Evolutionary conservation across 2,888 invertebrate species (phyloP).

Genomic region (Sesamia inferens): DNA sequence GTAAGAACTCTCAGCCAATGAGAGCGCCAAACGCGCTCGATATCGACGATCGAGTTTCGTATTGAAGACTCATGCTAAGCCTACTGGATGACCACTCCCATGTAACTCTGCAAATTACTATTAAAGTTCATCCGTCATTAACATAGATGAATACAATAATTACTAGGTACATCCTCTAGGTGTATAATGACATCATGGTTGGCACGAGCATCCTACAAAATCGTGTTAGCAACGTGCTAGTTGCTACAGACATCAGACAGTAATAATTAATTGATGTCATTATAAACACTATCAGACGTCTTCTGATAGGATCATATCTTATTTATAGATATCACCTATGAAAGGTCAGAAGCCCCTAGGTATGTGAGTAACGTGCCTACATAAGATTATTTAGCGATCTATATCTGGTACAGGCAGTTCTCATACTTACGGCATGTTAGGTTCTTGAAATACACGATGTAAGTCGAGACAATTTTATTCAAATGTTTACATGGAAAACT

Average conservation of each 20-base stretch:
- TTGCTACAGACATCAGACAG: slow-evolving; percentile 5
- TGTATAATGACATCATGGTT: neutral
- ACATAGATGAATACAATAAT: neutral
- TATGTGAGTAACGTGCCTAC: neutral
- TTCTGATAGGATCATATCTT: slow-evolving; percentile 11
- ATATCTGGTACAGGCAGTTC: too few species aligned
- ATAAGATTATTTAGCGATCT: neutral
- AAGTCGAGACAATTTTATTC: too few species aligned
- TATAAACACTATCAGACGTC: slow-evolving; percentile 4
- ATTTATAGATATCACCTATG: slow-evolving; percentile 3
- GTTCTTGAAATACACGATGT: too few species aligned
- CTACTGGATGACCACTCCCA: neutral
- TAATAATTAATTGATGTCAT: slow-evolving; percentile 15
- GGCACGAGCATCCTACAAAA: slow-evolving; percentile 9
- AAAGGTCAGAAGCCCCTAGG: neutral
- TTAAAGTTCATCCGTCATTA: neutral
- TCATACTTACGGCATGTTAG: too few species aligned
- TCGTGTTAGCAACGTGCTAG: slow-evolving; percentile 37
- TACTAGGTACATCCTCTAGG: neutral
- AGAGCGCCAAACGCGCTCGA: too few species aligned
- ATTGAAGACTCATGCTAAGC: too few species aligned
- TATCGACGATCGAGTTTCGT: too few species aligned
- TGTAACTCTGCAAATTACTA: neutral
- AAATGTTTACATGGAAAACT: too few species aligned
- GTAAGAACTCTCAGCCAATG: too few species aligned